These are phyloP conservation scores for Cylindroiulus punctatus DNA, from an alignment of 2,888 invertebrate genomes.

Conservation along the genomic window DNA sequence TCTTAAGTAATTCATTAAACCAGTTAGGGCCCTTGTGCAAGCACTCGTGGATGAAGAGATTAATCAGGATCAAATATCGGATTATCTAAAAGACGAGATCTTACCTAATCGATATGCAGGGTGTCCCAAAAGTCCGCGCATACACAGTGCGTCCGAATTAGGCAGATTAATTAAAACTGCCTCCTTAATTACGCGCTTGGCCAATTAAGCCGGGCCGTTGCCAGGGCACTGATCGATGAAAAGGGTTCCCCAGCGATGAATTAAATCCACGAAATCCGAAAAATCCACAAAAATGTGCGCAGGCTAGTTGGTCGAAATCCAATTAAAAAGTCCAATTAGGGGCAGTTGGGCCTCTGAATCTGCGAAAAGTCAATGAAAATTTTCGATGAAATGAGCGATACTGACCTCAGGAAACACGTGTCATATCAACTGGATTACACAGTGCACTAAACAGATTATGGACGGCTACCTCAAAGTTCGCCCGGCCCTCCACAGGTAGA, in stretches of 20 bases:
- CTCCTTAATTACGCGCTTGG: constrained; percentile 22
- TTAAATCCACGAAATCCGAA: constrained; percentile 37
- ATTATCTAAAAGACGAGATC: neutral
- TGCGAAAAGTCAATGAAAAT: neutral
- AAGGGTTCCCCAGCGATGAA: neutral
- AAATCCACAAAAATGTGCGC: neutral
- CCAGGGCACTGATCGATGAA: constrained; percentile 29
- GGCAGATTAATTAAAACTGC: constrained; percentile 19
- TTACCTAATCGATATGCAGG: constrained; percentile 1
- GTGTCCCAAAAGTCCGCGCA: neutral
- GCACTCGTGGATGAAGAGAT: too few relatives aligned
- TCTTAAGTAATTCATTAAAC: too few relatives aligned
- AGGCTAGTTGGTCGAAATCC: neutral
- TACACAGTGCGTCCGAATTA: neutral
- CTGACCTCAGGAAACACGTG: constrained; percentile 20
- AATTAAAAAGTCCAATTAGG: constrained; percentile 11
- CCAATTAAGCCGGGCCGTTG: constrained; percentile 29
- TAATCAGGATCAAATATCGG: too few relatives aligned
- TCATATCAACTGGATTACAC: constrained; percentile 14
- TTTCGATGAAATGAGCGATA: neutral
- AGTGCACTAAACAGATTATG: constrained; percentile 34
- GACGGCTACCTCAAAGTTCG: constrained; percentile 38
- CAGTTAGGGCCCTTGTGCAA: too few relatives aligned
- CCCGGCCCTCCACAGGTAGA: constrained; percentile 13
- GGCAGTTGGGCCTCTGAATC: neutral